phyloP scores from a whole-genome alignment of 2,797 vertebrate genomes.

The Acrocephalus scirpaceus region DNA sequence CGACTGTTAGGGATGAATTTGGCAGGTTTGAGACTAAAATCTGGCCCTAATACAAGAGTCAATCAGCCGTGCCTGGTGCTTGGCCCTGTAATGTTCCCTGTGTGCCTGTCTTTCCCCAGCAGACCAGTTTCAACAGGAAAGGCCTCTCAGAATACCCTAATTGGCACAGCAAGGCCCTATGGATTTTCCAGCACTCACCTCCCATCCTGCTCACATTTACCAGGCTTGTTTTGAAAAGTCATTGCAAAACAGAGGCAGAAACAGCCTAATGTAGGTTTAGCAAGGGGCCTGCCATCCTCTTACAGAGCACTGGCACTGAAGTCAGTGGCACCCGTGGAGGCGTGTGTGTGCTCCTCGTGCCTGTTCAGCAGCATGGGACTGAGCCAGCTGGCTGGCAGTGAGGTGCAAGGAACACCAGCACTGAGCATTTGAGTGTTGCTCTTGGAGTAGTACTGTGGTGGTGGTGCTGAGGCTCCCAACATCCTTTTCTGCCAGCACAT shows the following conservation, averaged over 20 bases:
- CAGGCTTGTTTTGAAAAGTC: neutral
- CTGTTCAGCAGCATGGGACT: neutral
- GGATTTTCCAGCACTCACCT: neutral
- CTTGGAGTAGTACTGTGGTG: neutral
- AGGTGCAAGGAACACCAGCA: neutral
- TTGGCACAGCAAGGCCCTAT: neutral
- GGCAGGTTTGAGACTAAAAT: neutral
- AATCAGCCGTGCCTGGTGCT: neutral
- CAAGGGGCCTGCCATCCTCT: neutral
- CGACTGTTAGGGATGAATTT: neutral
- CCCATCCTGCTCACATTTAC: neutral
- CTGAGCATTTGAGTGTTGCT: neutral
- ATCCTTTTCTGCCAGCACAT: neutral
- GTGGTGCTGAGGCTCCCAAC: neutral
- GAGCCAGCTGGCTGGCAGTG: neutral
- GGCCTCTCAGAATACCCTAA: neutral
- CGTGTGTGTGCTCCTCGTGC: neutral
- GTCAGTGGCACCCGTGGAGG: rapidly evolving
- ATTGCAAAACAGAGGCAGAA: neutral
- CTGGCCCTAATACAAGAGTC: neutral
- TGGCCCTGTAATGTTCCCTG: neutral
- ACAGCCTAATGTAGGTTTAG: neutral
- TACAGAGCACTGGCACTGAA: neutral
- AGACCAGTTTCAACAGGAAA: neutral
- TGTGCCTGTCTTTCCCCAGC: neutral